Evolutionary conservation across 2,888 invertebrate species (phyloP).

Genomic region (Ashinkailepas kermadecensis): DNA sequence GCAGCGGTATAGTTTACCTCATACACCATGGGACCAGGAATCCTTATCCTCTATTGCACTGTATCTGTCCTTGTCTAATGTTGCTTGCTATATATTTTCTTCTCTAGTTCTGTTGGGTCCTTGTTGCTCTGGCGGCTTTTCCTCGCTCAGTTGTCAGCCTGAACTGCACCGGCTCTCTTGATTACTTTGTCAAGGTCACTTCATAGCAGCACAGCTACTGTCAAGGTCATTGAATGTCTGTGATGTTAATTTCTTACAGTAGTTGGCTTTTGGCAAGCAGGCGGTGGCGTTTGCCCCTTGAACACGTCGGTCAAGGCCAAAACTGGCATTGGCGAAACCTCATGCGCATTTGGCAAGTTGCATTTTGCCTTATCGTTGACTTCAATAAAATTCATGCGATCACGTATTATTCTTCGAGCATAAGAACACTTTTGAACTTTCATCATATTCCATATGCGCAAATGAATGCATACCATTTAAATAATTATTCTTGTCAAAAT

Average conservation of each 20-base stretch:
- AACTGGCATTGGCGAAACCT: too few species aligned
- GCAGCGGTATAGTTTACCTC: background rate
- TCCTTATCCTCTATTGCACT: slow-evolving; percentile 18
- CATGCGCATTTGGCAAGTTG: too few species aligned
- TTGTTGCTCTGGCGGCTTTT: background rate
- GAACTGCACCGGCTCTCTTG: background rate
- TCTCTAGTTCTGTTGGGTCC: background rate
- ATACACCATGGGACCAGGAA: background rate
- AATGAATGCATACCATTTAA: too few species aligned
- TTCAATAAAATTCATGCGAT: too few species aligned
- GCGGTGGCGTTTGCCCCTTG: background rate
- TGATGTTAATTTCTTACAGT: slow-evolving; percentile 1
- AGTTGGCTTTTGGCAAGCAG: background rate
- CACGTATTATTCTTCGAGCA: too few species aligned
- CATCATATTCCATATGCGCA: too few species aligned
- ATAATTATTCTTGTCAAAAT: too few species aligned
- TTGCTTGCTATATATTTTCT: slow-evolving; percentile 18
- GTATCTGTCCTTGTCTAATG: slow-evolving; percentile 19
- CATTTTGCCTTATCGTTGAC: too few species aligned
- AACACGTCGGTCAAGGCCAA: too few species aligned
- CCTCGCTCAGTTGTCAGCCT: slow-evolving; percentile 3
- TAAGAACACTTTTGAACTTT: too few species aligned
- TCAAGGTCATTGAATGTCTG: background rate
- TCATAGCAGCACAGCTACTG: background rate
- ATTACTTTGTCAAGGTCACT: slow-evolving; percentile 2